A percentile compares a stretch with the other conserved stretches of the same genome.
Conservation (phyloP, 2,888 invertebrate genomes). For the Oeneis ivallda region DNA sequence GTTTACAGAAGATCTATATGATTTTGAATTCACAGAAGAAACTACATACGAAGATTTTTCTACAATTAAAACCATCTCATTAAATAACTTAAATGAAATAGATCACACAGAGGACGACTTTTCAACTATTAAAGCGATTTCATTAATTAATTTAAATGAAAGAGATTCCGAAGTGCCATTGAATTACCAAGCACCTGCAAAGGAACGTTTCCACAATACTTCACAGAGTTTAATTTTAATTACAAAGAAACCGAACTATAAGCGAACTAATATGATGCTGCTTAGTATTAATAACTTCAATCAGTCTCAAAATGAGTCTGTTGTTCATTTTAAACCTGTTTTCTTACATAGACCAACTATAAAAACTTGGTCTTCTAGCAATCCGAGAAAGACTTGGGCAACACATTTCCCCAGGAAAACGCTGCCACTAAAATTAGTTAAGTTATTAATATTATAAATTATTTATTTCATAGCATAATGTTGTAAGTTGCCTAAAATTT, state of each 20-base stretch:
- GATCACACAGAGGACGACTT: not conserved
- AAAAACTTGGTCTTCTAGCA: slow-evolving; percentile 9
- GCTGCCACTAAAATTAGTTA: slow-evolving; percentile 23
- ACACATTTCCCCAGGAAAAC: slow-evolving; percentile 37
- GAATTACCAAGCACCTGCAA: not conserved
- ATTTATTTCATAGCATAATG: too few species aligned
- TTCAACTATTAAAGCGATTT: too few species aligned
- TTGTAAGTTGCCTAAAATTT: too few species aligned
- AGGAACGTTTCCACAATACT: not conserved
- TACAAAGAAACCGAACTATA: not conserved
- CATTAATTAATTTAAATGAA: too few species aligned
- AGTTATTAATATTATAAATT: not conserved
- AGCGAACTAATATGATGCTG: not conserved
- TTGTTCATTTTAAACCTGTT: not conserved
- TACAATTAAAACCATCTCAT: not conserved
- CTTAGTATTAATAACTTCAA: not conserved
- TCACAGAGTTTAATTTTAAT: not conserved
- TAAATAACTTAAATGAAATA: not conserved
- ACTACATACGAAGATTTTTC: not conserved
- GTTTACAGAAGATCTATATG: slow-evolving; percentile 36
- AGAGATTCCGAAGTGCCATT: too few species aligned
- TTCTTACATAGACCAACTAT: slow-evolving; percentile 29
- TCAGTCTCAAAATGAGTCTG: not conserved
- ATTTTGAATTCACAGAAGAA: slow-evolving; percentile 35
- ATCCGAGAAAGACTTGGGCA: slow-evolving; percentile 33